phyloP scores from a whole-genome alignment of 2,113 vertebrate genomes.

The Opisthocomus hoazin region DNA sequence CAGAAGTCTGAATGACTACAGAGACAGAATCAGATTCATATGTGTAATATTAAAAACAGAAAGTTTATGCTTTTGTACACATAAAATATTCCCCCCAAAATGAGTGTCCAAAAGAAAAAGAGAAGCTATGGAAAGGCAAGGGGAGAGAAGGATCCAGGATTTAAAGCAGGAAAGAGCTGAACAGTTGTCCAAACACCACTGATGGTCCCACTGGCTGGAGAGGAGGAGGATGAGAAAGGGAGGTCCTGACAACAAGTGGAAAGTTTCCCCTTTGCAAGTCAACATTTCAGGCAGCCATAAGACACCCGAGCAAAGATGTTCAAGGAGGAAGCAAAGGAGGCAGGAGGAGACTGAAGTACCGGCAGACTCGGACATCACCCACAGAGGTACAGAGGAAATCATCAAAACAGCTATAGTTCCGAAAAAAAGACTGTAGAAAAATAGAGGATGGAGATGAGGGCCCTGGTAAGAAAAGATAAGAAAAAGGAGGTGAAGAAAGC shows the following conservation, averaged over 20 bases:
- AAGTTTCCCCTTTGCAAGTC: neutral
- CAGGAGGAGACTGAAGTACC: neutral
- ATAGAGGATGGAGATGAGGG: neutral
- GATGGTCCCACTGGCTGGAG: neutral
- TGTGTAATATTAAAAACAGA: neutral
- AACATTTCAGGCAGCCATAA: neutral
- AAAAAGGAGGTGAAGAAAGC: neutral
- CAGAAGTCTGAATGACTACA: neutral
- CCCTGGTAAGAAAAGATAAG: neutral
- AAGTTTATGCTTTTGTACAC: neutral
- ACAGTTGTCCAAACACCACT: neutral
- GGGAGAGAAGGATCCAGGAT: neutral
- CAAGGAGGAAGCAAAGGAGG: neutral
- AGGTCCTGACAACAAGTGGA: neutral
- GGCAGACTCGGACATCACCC: neutral
- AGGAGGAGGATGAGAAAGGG: neutral
- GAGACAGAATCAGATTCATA: neutral
- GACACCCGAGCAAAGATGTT: neutral
- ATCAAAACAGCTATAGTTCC: neutral
- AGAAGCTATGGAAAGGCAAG: neutral
- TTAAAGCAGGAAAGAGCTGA: neutral
- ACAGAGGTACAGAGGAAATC: fast-evolving
- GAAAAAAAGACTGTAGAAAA: neutral
- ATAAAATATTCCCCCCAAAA: neutral
- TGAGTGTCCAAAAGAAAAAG: neutral